These are phyloP conservation scores for Catharus minimus DNA, from an alignment of 2,113 vertebrate genomes.

Conservation along the genomic window DNA sequence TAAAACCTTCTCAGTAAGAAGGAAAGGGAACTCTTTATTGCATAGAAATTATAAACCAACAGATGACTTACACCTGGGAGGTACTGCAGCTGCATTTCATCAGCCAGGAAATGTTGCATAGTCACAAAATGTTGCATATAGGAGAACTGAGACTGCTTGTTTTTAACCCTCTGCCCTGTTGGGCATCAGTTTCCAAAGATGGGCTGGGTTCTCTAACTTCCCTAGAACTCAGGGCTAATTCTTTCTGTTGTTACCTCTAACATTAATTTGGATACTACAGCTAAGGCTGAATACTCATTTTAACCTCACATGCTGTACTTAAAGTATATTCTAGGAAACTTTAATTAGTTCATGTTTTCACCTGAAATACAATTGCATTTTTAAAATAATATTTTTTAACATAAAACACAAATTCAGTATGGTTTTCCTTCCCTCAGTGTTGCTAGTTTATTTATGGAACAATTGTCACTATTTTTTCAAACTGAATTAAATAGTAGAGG, in stretches of 20 bases:
- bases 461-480: not conserved
- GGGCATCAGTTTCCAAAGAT: not conserved
- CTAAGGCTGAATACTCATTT: not conserved
- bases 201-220: not conserved
- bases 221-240: not conserved
- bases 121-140: not conserved
- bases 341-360: slow-evolving; percentile 5
- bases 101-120: not conserved
- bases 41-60: not conserved
- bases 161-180: not conserved
- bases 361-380: not conserved
- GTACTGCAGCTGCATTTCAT: not conserved
- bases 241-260: not conserved
- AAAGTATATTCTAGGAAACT: not conserved
- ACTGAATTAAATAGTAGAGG: not conserved
- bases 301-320: not conserved
- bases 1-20: not conserved
- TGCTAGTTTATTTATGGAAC: not conserved
- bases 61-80: not conserved
- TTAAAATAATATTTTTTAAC: not conserved
- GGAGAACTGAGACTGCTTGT: not conserved
- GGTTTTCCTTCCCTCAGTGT: not conserved
- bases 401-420: not conserved
- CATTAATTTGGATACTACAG: not conserved
- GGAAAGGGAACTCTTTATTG: not conserved